Evolutionary conservation across 2,797 vertebrate species (phyloP), one percentile per base, ranked within the genome.

Genomic region (Eptatretus atami): DNA sequence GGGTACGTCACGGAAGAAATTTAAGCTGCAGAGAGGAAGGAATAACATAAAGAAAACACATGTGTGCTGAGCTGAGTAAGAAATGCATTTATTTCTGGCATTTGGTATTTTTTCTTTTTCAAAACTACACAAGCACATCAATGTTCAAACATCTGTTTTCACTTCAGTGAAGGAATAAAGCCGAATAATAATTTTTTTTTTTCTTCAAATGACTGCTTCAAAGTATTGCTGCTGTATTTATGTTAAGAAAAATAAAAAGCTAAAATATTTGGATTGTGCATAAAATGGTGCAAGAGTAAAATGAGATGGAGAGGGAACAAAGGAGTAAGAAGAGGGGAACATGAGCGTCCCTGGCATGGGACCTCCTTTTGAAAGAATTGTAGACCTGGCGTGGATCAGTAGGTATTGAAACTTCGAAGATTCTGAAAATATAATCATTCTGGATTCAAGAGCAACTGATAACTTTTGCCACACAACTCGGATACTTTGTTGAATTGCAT

Each of bases 381-480:
- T 87, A 88, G n/a, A 94, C 86, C 72, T 93, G 87, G 70, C 83
- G 75, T 13, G 87, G 87, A 72, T 93, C 66, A 94, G 77, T 53
- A 93, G 77, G 70, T 93, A 93, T 71, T 85, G 79, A 69, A 94
- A 86, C 74, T 92, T 94, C 71, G 67, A 90, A 76, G 10, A 94
- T 82, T 68, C 86, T n/a, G n/a, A 14, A 67, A 61, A 6, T 13
- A 54, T 55, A 44, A 44, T 44, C 6, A 44, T 44, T 4, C 31
- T 44, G 31, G 31, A 44, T 44, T 44, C 31, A 44, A 44, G 31
- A 44, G 31, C 31, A n/a, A 44, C 31, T 44, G 31, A 44, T 44
- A 44, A 2, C 6, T 44, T 44, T 44, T 44, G 4, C n/a, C 2
- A 44, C 31, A 44, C n/a, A n/a, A 44, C 31, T 44, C 31, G 31